Conservation (phyloP, 2,888 invertebrate genomes). For the Hymenopus coronatus region DNA sequence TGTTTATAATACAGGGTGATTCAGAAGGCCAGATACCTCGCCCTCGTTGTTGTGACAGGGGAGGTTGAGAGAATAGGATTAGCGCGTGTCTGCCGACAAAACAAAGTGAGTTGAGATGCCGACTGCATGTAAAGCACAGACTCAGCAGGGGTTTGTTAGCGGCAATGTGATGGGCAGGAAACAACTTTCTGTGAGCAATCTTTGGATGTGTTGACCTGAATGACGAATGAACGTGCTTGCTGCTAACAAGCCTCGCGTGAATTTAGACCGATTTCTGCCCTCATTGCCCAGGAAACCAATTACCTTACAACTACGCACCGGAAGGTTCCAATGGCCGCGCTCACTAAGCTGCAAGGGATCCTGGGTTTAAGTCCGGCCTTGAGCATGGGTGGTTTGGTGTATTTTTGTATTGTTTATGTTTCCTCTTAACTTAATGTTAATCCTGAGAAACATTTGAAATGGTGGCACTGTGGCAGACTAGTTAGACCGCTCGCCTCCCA, state of each 20-base stretch:
- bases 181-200: background rate
- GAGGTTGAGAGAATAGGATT: background rate
- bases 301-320: background rate
- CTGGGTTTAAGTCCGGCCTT: too few species aligned
- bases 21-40: background rate
- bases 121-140: background rate
- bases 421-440: too few species aligned
- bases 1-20: background rate
- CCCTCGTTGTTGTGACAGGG: too few species aligned
- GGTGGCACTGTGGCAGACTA: too few species aligned
- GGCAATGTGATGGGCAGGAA: background rate
- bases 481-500: too few species aligned
- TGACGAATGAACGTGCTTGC: background rate
- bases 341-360: too few species aligned
- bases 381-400: too few species aligned
- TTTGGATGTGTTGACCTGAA: background rate
- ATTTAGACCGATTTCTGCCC: background rate
- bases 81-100: background rate
- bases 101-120: background rate
- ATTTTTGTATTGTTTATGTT: too few species aligned
- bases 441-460: too few species aligned
- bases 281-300: background rate
- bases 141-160: background rate
- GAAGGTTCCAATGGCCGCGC: too few species aligned
- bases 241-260: background rate